Base-by-base conservation (phyloP, 2,888 invertebrate species). In the Meta bourneti region DNA sequence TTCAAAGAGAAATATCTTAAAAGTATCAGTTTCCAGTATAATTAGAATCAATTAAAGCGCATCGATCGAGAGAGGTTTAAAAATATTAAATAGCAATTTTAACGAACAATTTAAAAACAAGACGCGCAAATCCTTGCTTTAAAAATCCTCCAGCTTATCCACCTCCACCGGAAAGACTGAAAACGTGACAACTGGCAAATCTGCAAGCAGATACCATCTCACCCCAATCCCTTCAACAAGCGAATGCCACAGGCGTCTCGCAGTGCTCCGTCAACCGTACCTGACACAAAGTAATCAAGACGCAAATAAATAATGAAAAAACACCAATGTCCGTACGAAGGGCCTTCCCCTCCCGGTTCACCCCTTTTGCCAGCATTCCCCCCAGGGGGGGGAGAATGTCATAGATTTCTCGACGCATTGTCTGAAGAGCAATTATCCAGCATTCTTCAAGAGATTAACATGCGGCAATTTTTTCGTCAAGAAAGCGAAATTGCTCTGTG, bases 361-460 rank as follows among this genome's bases (percentile, higher is more conserved):
- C 34, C 34, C 34, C 34, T 34, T 34, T 34, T 34, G 34, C 34
- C 34, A 34, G 16, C 16, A 7, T 16, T 69, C 51, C n/a, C 51
- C 16, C 20, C 89, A 71, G 69, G 8, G 54, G 72, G 84, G 19
- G 48, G 79, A 86, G 81, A 90, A 85, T 90, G 85, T 86, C 90
- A 81, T 81, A 81, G 85, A 78, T 84, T 90, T 84, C 20, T 8
- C 54, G 83, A 54, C 48, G 79, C 85, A 70, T 90, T 81, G 80
- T 86, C 75, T 80, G 74, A n/a, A 86, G 80, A 85, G 81, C 85
- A 86, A 90, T 90, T 90, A 90, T 90, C 79, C 75, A 52, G 69
- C 90, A 86, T 90, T 90, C 85, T 86, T 86, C 61, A 20, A 51
- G 20, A 81, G 85, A 86, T 90, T 90, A 90, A 86, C 90, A 81